Evolutionary conservation across 2,797 vertebrate species (phyloP).

Genomic region (Tragelaphus eurycerus): DNA sequence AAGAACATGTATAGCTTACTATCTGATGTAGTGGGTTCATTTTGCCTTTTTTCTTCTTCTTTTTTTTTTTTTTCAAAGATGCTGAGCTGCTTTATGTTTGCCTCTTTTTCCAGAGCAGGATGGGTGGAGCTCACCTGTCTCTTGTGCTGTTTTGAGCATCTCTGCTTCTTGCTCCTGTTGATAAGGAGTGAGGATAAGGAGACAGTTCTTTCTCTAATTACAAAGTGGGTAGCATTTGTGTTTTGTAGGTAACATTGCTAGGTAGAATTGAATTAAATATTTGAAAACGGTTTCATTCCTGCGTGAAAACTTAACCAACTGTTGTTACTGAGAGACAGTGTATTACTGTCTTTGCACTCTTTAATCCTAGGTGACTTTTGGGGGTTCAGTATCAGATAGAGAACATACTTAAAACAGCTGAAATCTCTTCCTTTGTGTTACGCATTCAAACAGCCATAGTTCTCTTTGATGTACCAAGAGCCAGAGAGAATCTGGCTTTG

Average conservation of each 20-base stretch:
- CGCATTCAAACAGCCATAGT: slow-evolving; percentile 23
- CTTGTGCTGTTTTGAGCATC: slow-evolving; percentile 20
- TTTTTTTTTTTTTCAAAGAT: not conserved
- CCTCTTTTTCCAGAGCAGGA: slow-evolving; percentile 19
- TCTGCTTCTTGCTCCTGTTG: slow-evolving; percentile 32
- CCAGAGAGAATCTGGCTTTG: not conserved
- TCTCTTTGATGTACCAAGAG: not conserved
- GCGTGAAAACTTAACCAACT: slow-evolving; percentile 23
- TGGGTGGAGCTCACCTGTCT: slow-evolving; percentile 32
- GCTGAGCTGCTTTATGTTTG: not conserved
- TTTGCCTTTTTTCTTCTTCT: not conserved
- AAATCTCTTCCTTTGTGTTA: slow-evolving; percentile 64
- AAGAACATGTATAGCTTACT: slow-evolving; percentile 32
- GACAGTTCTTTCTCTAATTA: not conserved
- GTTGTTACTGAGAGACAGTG: not conserved
- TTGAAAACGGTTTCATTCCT: slow-evolving; percentile 31
- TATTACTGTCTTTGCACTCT: slow-evolving; percentile 24
- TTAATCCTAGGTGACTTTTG: slow-evolving; percentile 62
- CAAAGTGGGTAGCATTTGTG: not conserved
- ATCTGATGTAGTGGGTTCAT: slow-evolving; percentile 14
- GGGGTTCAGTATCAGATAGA: slow-evolving; percentile 52
- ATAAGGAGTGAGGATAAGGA: not conserved
- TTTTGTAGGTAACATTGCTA: slow-evolving; percentile 9
- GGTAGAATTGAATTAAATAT: slow-evolving; percentile 44
- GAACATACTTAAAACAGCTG: slow-evolving; percentile 66